A percentile compares a stretch with the other conserved stretches of the same genome.
phyloP scores from a whole-genome alignment of 2,797 vertebrate species.

The Megaceryle alcyon region DNA sequence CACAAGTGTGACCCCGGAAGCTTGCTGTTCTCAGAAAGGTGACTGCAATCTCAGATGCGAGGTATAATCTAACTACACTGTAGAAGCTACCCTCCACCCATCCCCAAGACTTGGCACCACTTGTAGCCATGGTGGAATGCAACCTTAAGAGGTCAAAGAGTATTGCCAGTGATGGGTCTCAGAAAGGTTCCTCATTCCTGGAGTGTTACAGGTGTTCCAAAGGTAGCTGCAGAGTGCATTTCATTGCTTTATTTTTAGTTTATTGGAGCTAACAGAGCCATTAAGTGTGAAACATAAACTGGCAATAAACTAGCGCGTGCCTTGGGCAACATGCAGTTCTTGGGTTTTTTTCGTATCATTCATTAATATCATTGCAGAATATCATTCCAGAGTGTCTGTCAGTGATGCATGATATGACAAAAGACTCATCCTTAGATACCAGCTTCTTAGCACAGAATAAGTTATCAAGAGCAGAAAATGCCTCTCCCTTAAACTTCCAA shows the following conservation, averaged over 20 bases:
- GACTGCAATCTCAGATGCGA: neutral
- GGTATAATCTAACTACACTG: neutral
- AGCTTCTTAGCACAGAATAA: neutral
- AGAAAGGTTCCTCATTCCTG: neutral
- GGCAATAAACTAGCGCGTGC: neutral
- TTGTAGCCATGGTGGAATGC: rapidly evolving
- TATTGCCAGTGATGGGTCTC: neutral
- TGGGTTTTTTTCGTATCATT: neutral
- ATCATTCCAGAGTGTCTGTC: neutral
- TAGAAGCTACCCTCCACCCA: neutral
- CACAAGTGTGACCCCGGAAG: neutral
- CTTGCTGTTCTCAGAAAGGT: neutral
- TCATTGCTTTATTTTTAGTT: neutral
- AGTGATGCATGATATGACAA: neutral
- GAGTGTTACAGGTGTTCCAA: neutral
- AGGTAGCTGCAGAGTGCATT: neutral
- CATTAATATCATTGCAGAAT: neutral
- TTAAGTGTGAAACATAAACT: neutral
- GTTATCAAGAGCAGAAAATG: neutral
- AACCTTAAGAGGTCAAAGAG: neutral
- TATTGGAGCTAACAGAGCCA: neutral
- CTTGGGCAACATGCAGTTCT: neutral
- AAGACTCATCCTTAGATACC: neutral
- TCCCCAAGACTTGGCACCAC: neutral
- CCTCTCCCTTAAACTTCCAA: neutral